Evolutionary conservation across 1,140 invertebrate genomes (phyloP).

Genomic region (Brachystomella parvula): DNA sequence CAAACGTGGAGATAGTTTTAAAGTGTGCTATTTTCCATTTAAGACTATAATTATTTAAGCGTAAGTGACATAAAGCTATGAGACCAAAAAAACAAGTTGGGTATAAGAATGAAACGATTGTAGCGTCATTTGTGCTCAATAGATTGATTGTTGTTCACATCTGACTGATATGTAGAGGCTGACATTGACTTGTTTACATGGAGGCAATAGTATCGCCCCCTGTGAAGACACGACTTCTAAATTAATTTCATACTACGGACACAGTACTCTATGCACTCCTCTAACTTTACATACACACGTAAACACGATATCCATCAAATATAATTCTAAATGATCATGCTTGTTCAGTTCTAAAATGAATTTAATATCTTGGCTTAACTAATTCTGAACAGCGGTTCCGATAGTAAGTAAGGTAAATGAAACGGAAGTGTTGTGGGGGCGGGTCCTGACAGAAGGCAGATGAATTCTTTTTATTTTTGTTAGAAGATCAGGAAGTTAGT

Average conservation of each 20-base stretch:
- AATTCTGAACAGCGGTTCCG: background rate
- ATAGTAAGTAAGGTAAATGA: background rate
- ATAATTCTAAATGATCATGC: background rate
- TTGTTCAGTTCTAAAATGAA: background rate
- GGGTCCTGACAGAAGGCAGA: no score
- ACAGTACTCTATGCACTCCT: background rate
- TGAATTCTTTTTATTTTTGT: no score
- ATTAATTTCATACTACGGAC: background rate
- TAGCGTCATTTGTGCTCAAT: background rate
- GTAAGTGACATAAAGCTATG: background rate
- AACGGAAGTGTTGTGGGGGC: background rate
- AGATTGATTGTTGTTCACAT: background rate
- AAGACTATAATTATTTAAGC: background rate
- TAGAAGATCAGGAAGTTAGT: background rate
- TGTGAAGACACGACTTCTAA: background rate
- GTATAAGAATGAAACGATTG: background rate
- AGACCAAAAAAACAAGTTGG: background rate
- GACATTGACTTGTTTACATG: conserved; percentile 14
- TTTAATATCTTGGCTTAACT: no score
- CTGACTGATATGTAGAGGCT: conserved; percentile 10
- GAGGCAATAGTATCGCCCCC: conserved; percentile 1
- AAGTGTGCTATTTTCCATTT: background rate
- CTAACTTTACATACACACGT: background rate
- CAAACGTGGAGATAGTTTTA: no score
- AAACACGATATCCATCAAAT: background rate